These are phyloP conservation scores for Chaetophractus vellerosus DNA, from an alignment of 2,797 vertebrate species.

Conservation along the genomic window DNA sequence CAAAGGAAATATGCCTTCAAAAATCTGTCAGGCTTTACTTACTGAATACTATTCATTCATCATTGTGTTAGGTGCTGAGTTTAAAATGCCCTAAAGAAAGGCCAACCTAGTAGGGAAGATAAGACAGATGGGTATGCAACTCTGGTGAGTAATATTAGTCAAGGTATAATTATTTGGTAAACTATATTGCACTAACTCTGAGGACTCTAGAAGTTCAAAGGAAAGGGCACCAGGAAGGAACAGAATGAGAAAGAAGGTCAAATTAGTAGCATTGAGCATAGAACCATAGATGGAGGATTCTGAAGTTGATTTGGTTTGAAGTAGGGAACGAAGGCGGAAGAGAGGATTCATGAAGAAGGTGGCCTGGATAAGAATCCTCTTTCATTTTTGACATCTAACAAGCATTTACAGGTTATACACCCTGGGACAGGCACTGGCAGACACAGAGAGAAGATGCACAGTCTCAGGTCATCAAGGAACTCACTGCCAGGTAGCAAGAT, in stretches of 20 bases:
- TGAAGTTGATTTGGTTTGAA: neutral
- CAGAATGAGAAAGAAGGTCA: neutral
- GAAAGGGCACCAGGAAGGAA: neutral
- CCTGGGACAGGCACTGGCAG: neutral
- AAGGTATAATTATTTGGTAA: neutral
- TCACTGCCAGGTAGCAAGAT: neutral
- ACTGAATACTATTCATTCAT: neutral
- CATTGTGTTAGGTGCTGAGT: neutral
- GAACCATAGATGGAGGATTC: neutral
- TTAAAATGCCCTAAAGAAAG: conserved; percentile 36
- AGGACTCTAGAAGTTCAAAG: neutral
- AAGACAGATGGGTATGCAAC: neutral
- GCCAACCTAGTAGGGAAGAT: neutral
- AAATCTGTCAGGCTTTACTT: neutral
- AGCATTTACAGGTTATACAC: neutral
- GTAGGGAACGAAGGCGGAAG: too few relatives aligned
- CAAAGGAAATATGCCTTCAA: neutral
- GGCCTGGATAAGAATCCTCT: neutral
- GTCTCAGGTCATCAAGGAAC: neutral
- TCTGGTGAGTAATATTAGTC: neutral
- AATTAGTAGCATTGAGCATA: neutral
- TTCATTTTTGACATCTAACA: neutral
- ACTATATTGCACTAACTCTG: neutral
- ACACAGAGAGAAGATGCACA: neutral
- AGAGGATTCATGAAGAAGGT: neutral